Evolutionary conservation across 2,888 invertebrate species (phyloP).

Genomic region (Eurois occulta): DNA sequence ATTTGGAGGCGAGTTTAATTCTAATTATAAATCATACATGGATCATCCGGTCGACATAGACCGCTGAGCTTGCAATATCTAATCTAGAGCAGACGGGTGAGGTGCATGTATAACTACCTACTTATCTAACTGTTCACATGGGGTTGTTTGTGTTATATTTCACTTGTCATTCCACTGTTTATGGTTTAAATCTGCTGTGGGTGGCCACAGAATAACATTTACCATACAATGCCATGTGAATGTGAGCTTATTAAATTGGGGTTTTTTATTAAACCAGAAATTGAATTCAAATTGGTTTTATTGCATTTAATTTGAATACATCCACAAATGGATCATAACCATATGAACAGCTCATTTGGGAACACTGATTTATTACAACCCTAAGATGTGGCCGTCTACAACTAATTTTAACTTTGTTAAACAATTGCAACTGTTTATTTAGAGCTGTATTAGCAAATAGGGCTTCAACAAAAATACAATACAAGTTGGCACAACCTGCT

Average conservation of each 20-base stretch:
- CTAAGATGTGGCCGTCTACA: slow-evolving; percentile 71
- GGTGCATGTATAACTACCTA: too few species aligned
- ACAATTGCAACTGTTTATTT: slow-evolving; percentile 67
- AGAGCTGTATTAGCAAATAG: slow-evolving; percentile 66
- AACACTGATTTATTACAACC: slow-evolving; percentile 66
- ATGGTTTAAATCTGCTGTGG: background rate
- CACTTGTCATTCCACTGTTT: background rate
- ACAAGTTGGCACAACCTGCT: slow-evolving; percentile 78
- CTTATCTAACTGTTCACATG: background rate
- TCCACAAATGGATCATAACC: slow-evolving; percentile 77
- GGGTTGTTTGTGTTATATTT: background rate
- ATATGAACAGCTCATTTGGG: slow-evolving; percentile 60
- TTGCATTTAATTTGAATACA: slow-evolving; percentile 78
- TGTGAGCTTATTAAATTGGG: background rate
- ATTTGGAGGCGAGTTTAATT: too few species aligned
- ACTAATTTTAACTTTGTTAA: slow-evolving; percentile 74
- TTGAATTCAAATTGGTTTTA: slow-evolving; percentile 69
- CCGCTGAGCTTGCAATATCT: too few species aligned
- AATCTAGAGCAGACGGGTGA: too few species aligned
- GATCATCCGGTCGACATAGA: too few species aligned
- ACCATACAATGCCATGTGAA: background rate
- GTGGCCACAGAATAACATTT: background rate
- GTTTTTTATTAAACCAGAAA: slow-evolving; percentile 34
- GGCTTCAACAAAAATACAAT: slow-evolving; percentile 76
- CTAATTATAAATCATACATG: too few species aligned